These are phyloP conservation scores for Callipepla californica DNA, from an alignment of 2,113 vertebrate genomes.

Conservation along the genomic window DNA sequence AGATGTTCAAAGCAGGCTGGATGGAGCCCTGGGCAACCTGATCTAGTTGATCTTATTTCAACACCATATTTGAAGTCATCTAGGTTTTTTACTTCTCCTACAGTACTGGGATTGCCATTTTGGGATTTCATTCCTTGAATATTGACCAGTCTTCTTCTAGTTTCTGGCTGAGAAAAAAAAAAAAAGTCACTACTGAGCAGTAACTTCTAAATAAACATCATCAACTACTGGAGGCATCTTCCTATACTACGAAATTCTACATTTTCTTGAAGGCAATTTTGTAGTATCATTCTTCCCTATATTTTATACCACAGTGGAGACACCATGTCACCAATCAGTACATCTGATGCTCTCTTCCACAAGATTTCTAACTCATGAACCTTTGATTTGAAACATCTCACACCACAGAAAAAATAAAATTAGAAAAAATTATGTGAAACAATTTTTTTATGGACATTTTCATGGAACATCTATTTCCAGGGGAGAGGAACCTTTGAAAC, in stretches of 20 bases:
- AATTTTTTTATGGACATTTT: neutral
- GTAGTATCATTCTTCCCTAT: neutral
- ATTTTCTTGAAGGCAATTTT: neutral
- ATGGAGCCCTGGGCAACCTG: too few species aligned
- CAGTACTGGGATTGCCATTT: neutral
- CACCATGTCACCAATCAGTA: rapidly evolving
- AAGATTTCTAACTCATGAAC: neutral
- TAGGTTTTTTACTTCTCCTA: neutral
- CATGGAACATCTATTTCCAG: neutral
- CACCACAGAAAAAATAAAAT: neutral
- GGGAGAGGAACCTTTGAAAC: neutral
- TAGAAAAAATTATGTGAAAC: neutral
- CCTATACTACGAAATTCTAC: neutral
- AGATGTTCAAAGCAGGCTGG: too few species aligned
- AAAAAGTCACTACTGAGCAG: neutral
- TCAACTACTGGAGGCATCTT: neutral
- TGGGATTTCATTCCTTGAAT: neutral
- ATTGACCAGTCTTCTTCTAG: rapidly evolving
- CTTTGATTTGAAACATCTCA: neutral
- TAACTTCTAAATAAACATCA: neutral
- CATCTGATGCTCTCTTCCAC: rapidly evolving
- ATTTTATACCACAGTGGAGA: neutral
- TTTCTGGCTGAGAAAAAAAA: neutral
- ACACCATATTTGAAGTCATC: neutral
- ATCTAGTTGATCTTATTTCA: neutral